Conservation (phyloP, 2,888 invertebrate genomes). For the Oxystoma pomonae region DNA sequence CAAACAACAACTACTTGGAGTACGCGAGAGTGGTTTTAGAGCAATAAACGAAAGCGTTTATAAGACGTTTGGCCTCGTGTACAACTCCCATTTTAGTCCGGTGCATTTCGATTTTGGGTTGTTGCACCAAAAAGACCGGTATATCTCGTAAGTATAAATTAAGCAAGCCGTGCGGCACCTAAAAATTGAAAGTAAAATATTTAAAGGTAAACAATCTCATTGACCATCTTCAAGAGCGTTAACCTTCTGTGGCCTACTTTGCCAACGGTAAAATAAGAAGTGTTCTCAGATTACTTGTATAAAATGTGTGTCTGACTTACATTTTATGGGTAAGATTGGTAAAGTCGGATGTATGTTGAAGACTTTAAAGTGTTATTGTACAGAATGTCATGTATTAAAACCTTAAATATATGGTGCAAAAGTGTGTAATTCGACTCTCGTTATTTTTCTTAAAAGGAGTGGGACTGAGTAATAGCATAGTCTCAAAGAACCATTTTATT, state of each 20-base stretch:
- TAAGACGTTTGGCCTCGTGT: no score
- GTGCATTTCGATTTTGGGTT: not conserved
- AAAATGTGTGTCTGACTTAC: not conserved
- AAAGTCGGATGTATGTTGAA: not conserved
- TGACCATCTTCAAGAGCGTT: not conserved
- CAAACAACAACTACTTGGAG: no score
- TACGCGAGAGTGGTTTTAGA: no score
- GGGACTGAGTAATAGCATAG: no score
- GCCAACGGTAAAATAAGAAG: not conserved
- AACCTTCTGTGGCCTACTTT: not conserved
- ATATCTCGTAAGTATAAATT: not conserved
- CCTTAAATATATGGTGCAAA: no score
- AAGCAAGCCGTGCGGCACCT: not conserved
- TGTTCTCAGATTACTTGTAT: not conserved
- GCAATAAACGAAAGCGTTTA: no score
- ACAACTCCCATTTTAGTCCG: no score
- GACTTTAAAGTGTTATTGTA: no score
- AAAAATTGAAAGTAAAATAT: not conserved
- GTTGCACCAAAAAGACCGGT: not conserved
- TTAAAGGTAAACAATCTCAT: not conserved
- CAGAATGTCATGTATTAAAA: no score
- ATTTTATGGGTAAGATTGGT: not conserved
- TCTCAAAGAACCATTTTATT: no score
- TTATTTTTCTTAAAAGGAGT: no score
- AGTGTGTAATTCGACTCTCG: no score